Base-by-base conservation (phyloP, 2,113 vertebrate species). In the Gila orcuttii region DNA sequence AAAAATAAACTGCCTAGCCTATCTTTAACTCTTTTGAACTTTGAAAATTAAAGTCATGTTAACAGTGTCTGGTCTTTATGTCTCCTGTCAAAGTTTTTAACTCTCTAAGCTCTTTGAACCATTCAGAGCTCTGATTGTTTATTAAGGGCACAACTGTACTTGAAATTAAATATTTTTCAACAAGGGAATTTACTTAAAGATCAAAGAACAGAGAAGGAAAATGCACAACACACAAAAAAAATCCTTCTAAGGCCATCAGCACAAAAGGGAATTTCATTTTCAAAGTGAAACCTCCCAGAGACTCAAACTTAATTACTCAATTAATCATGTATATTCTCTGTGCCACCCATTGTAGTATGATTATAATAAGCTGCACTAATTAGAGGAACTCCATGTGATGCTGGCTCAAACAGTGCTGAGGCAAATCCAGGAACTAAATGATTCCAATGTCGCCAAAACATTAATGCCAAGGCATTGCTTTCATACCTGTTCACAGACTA, bases 281-380 rank as follows among this genome's bases (percentile, higher is more conserved):
- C 57, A 60, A 59, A 62, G 77, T 62, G 57, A 62, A 60, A 39
- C 23, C 77, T 79, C 77, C 77, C 77, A 79, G 55, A 79, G 77
- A 79, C 77, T 62, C 52, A 62, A 62, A 79, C 23, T 79, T 79
- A 79, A 79, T 79, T 79, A 79, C 55, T 79, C 77, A 62, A 62
- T 79, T 62, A 59, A 79, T 62, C 77, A 79, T 79, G 77, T 60
- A 79, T 57, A 79, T 79, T 79, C 77, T 79, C 55, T 79, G 33
- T 42, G 55, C 36, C 57, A 79, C 52, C 28, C 57, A 79, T 79
- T 79, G 77, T 79, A 79, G 77, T 60, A 59, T 79, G 55, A 79
- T 79, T 79, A 79, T 62, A 79, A 62, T 62, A 62, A 79, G 77
- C 57, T 79, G 55, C 31, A 42, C 31, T 79, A 79, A 79, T 79